Base-by-base conservation (phyloP, 2,888 invertebrate species). In the Thecocarcelia acutangulata region DNA sequence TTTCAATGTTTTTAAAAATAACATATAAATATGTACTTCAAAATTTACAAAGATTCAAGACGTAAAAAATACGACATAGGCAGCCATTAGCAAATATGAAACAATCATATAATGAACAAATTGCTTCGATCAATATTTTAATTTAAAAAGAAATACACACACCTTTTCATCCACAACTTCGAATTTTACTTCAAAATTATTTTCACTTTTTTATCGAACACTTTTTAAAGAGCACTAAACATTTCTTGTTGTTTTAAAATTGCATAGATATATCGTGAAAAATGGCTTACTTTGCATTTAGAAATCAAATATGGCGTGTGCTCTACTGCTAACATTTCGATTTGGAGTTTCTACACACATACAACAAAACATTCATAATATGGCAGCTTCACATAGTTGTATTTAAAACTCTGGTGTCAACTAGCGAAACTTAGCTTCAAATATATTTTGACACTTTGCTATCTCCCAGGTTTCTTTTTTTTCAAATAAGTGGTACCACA, bases 291-390 rank as follows among this genome's bases (percentile, higher is more conserved):
- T 69, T 68, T 69, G 77, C 72, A 24, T 66, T 64, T 77, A 83
- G 85, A 85, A 89, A 89, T 89, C 85, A 89, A 89, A 89, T 88
- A 89, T 89, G 89, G 89, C 89, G 89, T 88, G 85, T 78, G 81
- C 56, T 70, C 82, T 77, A 76, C 78, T 66, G 73, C 64, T 80
- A 80, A 79, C 76, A 77, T 75, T 77, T 82, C 40, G 46, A 56
- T 74, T 77, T 78, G 56, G 66, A 50, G 74, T 72, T 69, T 46
- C 21, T 69, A 66, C 78, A 48, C 56, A 82, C 80, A 54, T 54
- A 63, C 48, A 70, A 74, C 59, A 52, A 24, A 40, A 40, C 46
- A 56, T 24, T 42, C 15, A 50, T 19, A 24, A n/a, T 54, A 73
- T 63, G 70, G 66, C 77, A 66, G 50, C 61, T 63, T 59, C 37